phyloP scores from a whole-genome alignment of 2,888 invertebrate species.

The Drosophila anceps region DNA sequence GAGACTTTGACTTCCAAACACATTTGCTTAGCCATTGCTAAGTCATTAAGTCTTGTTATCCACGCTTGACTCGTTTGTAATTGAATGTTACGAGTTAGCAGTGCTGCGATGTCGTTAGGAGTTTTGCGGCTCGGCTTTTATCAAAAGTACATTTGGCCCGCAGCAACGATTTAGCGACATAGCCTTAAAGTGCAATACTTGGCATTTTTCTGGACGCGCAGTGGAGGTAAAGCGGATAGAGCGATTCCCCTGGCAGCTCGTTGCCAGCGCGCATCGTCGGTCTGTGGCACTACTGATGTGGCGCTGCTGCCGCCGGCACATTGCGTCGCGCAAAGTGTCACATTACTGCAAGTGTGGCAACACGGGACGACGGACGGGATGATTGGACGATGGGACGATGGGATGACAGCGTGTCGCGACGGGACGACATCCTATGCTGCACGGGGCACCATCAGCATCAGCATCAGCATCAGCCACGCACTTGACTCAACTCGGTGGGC shows the following conservation, averaged over 20 bases:
- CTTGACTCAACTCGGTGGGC: conserved; percentile 42
- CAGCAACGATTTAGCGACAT: not conserved
- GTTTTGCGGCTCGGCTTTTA: not conserved
- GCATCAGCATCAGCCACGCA: conserved; percentile 34
- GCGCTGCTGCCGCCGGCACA: conserved; percentile 52
- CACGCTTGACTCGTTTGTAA: not conserved
- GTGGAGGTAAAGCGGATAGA: conserved; percentile 19
- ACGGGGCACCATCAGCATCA: conserved; percentile 14
- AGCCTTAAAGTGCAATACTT: conserved; percentile 32
- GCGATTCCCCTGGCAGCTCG: not conserved
- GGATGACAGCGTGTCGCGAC: not conserved
- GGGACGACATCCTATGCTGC: not conserved
- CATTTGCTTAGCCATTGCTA: not conserved
- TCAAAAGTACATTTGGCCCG: conserved; percentile 5
- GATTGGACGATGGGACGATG: not conserved
- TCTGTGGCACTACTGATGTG: conserved; percentile 13
- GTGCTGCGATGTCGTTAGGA: not conserved
- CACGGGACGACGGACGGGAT: conserved; percentile 1
- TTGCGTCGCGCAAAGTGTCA: conserved; percentile 61
- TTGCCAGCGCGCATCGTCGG: not conserved
- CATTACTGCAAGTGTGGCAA: conserved; percentile 58
- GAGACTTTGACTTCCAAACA: not conserved
- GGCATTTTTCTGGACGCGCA: conserved; percentile 33
- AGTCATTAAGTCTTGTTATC: not conserved
- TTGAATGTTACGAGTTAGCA: not conserved